Evolutionary conservation across 2,888 invertebrate genomes (phyloP).

Genomic region (Noctua janthe): DNA sequence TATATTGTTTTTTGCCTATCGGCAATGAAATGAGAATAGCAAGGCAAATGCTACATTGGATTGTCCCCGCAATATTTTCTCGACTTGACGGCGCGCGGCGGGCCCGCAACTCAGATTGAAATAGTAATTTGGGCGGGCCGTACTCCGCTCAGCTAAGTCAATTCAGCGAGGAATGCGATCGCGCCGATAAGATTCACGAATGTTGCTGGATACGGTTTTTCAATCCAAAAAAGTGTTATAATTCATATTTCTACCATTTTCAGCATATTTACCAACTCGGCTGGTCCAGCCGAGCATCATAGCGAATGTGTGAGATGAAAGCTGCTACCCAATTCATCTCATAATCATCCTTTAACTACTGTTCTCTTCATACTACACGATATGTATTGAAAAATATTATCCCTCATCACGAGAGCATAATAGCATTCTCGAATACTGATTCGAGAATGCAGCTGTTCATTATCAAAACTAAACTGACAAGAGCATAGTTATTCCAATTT

Average conservation of each 20-base stretch:
- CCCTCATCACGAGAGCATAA: background rate
- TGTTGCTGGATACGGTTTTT: conserved; percentile 20
- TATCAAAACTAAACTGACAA: background rate
- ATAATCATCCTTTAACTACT: background rate
- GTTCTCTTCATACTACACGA: background rate
- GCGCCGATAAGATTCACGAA: conserved; percentile 50
- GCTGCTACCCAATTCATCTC: background rate
- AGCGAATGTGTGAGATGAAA: background rate
- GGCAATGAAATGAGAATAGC: conserved; percentile 42
- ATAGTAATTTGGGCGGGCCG: conserved; percentile 85
- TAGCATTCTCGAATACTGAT: background rate
- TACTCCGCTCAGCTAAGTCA: conserved; percentile 80
- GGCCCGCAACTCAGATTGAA: conserved; percentile 75
- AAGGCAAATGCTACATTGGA: conserved; percentile 42
- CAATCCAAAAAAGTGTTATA: background rate
- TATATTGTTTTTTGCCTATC: background rate
- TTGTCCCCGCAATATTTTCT: conserved; percentile 55
- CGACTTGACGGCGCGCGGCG: conserved; percentile 35
- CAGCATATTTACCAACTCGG: background rate
- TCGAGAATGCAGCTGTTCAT: background rate
- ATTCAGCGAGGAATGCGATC: conserved; percentile 69
- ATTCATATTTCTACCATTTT: background rate
- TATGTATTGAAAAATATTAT: background rate
- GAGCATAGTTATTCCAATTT: background rate
- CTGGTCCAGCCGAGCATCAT: background rate